Evolutionary conservation across 2,797 vertebrate genomes (phyloP).

Genomic region (Argya squamiceps): DNA sequence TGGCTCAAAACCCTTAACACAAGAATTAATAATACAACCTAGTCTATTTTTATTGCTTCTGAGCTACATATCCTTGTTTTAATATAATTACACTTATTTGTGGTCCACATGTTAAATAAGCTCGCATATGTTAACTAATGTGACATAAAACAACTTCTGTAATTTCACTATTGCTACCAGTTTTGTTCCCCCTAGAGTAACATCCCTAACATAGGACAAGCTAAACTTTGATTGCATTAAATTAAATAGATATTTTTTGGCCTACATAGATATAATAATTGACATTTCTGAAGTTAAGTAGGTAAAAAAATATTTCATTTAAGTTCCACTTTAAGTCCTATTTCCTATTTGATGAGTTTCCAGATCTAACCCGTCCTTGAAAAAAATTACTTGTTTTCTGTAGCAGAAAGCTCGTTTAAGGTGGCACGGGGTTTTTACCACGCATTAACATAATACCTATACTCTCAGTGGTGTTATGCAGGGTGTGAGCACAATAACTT

Average conservation of each 20-base stretch:
- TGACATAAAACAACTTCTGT: constrained; percentile 81
- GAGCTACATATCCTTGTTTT: constrained; percentile 88
- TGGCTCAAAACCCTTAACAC: constrained; percentile 95
- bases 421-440: neutral
- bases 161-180: constrained; percentile 78
- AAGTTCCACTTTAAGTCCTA: constrained; percentile 6
- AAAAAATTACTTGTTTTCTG: neutral
- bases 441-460: neutral
- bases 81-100: constrained; percentile 84
- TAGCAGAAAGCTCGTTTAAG: constrained; percentile 7
- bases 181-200: constrained; percentile 76
- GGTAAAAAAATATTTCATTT: constrained; percentile 64
- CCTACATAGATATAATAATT: constrained; percentile 58
- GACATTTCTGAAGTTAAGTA: constrained; percentile 54
- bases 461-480: neutral
- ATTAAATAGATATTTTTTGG: constrained; percentile 63
- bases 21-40: constrained; percentile 99
- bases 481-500: neutral
- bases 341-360: neutral
- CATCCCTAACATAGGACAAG: constrained; percentile 67
- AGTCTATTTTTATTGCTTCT: constrained; percentile 91
- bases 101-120: constrained; percentile 84
- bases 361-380: neutral
- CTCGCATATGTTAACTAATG: constrained; percentile 83
- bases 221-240: constrained; percentile 75